phyloP scores from a whole-genome alignment of 2,797 vertebrate genomes.

The Sphenodon punctatus region DNA sequence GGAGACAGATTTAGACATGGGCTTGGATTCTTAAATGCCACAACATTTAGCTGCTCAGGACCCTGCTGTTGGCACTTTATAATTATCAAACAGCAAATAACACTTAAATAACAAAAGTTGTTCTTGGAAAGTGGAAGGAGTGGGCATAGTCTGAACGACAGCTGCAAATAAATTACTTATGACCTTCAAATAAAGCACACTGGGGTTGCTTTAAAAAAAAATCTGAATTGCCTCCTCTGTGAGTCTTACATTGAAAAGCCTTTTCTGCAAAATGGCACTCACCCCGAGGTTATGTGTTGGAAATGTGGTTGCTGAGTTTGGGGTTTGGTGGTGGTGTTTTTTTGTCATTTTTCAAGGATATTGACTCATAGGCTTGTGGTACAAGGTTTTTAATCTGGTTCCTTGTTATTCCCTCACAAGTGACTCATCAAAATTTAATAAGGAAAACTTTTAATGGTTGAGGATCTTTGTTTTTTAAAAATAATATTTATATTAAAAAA shows the following conservation, averaged over 20 bases:
- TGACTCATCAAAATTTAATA: not conserved
- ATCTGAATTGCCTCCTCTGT: not conserved
- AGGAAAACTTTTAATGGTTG: not conserved
- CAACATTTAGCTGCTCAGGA: not conserved
- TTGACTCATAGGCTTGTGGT: not conserved
- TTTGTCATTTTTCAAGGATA: too few species aligned
- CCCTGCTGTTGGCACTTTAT: not conserved
- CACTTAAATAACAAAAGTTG: not conserved
- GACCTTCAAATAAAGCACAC: too few species aligned
- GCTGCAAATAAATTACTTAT: not conserved
- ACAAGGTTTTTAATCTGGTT: not conserved
- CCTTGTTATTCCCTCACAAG: not conserved
- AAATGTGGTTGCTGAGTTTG: not conserved
- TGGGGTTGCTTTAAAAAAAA: not conserved
- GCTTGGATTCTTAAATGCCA: not conserved
- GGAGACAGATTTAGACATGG: not conserved
- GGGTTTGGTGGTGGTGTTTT: not conserved
- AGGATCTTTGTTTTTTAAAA: too few species aligned
- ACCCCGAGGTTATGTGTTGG: not conserved
- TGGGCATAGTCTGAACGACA: not conserved
- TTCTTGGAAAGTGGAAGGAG: not conserved
- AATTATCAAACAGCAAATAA: too few species aligned
- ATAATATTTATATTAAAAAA: not conserved
- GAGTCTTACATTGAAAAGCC: too few species aligned
- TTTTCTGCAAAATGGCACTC: fast-evolving